These are phyloP conservation scores for Agrochola lota DNA, from an alignment of 2,888 invertebrate genomes.

Conservation along the genomic window DNA sequence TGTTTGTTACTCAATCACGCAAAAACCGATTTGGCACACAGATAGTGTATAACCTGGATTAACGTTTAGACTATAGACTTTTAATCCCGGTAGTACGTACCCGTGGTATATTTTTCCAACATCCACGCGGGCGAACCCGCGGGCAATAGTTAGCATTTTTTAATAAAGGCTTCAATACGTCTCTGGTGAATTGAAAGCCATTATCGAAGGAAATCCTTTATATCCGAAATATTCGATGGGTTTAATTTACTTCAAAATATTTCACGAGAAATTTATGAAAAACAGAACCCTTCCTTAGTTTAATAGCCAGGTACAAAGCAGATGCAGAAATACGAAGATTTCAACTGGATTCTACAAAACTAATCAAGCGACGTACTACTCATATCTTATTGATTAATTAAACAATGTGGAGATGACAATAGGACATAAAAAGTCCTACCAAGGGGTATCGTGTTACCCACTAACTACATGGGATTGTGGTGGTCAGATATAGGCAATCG, in stretches of 20 bases:
- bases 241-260: constrained; percentile 27
- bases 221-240: constrained; percentile 12
- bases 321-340: too few species aligned
- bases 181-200: constrained; percentile 20
- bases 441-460: neutral
- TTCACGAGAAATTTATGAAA: constrained; percentile 5
- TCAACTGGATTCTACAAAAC: neutral
- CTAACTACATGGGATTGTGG: neutral
- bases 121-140: too few species aligned
- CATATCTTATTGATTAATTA: neutral
- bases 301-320: neutral
- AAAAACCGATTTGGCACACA: neutral
- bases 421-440: neutral
- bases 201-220: constrained; percentile 25
- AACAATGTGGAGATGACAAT: neutral
- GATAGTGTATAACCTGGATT: neutral
- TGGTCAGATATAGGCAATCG: neutral
- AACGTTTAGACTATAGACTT: too few species aligned
- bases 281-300: neutral
- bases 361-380: neutral
- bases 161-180: constrained; percentile 5
- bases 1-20: neutral
- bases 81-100: too few species aligned
- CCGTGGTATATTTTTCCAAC: too few species aligned
- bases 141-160: neutral